Evolutionary conservation across 2,797 vertebrate genomes (phyloP).

Genomic region (Morus bassanus): DNA sequence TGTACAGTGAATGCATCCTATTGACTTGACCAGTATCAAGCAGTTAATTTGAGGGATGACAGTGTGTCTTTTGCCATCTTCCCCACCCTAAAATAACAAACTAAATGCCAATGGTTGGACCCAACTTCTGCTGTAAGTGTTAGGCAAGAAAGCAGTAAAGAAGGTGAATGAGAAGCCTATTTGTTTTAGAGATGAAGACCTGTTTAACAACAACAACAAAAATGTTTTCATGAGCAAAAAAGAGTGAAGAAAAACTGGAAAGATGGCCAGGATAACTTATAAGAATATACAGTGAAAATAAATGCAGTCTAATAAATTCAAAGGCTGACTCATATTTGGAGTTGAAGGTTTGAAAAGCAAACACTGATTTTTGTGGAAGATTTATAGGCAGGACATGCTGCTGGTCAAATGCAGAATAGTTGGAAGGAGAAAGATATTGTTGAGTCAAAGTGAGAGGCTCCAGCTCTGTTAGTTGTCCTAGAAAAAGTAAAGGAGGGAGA

Average conservation of each 20-base stretch:
- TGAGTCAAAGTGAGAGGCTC: constrained; percentile 35
- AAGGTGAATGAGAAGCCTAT: neutral
- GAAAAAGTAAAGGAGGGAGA: neutral
- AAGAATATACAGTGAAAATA: constrained; percentile 16
- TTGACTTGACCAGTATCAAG: neutral
- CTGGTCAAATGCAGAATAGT: constrained; percentile 45
- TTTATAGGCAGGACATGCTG: constrained; percentile 34
- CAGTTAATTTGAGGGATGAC: neutral
- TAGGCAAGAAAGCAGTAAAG: neutral
- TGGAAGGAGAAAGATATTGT: constrained; percentile 34
- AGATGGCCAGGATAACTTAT: neutral
- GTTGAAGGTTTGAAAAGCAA: constrained; percentile 45
- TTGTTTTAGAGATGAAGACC: neutral
- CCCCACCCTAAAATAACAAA: neutral
- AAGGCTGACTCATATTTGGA: neutral
- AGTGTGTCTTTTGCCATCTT: neutral
- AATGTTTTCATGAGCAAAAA: neutral
- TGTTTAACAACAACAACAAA: neutral
- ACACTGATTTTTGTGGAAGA: constrained; percentile 43
- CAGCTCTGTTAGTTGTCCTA: neutral
- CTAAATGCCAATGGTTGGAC: neutral
- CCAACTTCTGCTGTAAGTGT: neutral
- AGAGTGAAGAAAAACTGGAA: neutral
- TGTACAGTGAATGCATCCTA: neutral
- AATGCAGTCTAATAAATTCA: constrained; percentile 1